These are phyloP conservation scores for Brachyhypopomus occidentalis DNA, from an alignment of 2,113 vertebrate species.

Conservation along the genomic window DNA sequence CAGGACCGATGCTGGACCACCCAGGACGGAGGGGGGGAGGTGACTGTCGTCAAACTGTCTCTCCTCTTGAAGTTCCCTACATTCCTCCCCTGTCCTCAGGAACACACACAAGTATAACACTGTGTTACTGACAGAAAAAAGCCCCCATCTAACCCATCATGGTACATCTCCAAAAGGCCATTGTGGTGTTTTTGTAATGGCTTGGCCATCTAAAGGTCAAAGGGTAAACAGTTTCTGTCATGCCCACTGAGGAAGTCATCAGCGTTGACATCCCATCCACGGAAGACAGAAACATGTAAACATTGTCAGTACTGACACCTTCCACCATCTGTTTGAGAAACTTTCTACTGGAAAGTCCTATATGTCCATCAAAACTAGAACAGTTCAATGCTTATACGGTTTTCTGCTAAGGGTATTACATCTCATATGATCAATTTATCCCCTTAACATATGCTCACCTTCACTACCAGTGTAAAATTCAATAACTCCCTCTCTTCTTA, in stretches of 20 bases:
- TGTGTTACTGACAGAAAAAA: too few species aligned
- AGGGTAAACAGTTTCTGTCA: not conserved
- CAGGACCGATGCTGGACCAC: constrained; percentile 61
- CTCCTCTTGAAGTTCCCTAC: constrained; percentile 60
- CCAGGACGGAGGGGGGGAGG: constrained; percentile 49
- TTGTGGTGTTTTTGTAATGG: too few species aligned
- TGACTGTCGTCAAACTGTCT: constrained; percentile 70
- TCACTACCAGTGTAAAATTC: too few species aligned
- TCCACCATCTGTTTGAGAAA: not conserved
- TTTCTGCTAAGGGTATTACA: too few species aligned
- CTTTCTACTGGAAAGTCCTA: too few species aligned
- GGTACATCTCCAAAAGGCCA: not conserved
- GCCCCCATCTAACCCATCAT: too few species aligned
- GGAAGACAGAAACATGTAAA: not conserved
- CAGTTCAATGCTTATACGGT: too few species aligned
- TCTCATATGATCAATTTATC: too few species aligned
- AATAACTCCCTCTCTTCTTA: too few species aligned
- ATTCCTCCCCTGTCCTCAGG: constrained; percentile 59
- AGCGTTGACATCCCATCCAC: not conserved
- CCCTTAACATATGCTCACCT: too few species aligned
- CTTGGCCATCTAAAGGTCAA: not conserved
- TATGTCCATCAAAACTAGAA: too few species aligned
- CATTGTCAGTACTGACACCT: not conserved
- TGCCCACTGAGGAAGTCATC: not conserved
- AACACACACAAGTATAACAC: not conserved